These are phyloP conservation scores for Kryptopterus vitreolus DNA, from an alignment of 2,797 vertebrate genomes.

Conservation along the genomic window DNA sequence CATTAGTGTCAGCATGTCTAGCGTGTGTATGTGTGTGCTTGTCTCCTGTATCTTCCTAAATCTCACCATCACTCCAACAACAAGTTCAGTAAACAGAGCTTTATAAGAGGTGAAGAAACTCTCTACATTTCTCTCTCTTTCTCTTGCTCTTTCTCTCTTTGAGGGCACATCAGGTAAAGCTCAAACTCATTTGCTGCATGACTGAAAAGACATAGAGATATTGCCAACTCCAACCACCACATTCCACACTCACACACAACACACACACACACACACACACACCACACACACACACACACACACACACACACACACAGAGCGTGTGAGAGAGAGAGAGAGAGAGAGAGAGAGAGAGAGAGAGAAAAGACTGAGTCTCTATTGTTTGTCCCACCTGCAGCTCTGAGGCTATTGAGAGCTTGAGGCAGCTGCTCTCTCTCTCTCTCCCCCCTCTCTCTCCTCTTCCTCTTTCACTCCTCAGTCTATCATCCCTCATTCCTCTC, in stretches of 20 bases:
- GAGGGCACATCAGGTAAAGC: slow-evolving; percentile 44
- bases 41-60: slow-evolving; percentile 19
- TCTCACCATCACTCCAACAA: slow-evolving; percentile 9
- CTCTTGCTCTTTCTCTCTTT: slow-evolving; percentile 20
- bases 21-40: slow-evolving; percentile 23
- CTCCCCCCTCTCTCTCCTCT: background rate
- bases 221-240: slow-evolving; percentile 20
- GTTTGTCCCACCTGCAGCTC: slow-evolving; percentile 55
- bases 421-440: slow-evolving; percentile 45
- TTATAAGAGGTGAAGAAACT: slow-evolving; percentile 19
- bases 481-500: slow-evolving; percentile 34
- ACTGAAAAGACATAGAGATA: slow-evolving; percentile 48
- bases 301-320: slow-evolving; percentile 20
- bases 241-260: background rate
- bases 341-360: slow-evolving; percentile 19
- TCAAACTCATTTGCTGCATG: slow-evolving; percentile 50
- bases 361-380: slow-evolving; percentile 54
- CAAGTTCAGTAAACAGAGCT: slow-evolving; percentile 11
- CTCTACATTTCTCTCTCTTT: background rate
- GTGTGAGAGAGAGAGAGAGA: slow-evolving; percentile 16
- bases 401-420: slow-evolving; percentile 42
- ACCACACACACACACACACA: too few relatives aligned
- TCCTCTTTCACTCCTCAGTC: slow-evolving; percentile 33
- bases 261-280: slow-evolving; percentile 13
- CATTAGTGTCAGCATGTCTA: slow-evolving; percentile 20